Evolutionary conservation across 2,113 vertebrate genomes (phyloP).

Genomic region (Sakesphorus luctuosus): DNA sequence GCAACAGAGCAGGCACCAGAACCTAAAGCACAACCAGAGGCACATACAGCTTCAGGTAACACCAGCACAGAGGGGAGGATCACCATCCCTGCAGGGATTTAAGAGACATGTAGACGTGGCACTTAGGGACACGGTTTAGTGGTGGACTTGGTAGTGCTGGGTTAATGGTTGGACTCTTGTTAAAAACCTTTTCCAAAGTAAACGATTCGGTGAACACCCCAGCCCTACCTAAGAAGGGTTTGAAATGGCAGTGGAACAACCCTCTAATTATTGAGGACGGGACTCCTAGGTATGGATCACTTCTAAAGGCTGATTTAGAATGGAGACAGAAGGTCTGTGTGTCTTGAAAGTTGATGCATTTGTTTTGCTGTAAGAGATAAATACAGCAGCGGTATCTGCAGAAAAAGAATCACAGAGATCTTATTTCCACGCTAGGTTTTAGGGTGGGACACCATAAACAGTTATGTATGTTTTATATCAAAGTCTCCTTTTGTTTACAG

Average conservation of each 20-base stretch:
- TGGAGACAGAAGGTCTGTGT: conserved; percentile 27
- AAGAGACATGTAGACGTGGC: neutral
- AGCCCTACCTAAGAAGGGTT: neutral
- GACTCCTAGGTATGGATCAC: neutral
- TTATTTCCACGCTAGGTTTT: neutral
- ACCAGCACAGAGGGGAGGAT: neutral
- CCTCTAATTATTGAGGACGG: neutral
- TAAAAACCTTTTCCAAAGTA: neutral
- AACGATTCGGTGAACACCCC: neutral
- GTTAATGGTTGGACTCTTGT: neutral
- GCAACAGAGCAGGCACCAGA: neutral
- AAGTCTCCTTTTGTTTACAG: conserved; percentile 52
- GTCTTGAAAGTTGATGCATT: conserved; percentile 22
- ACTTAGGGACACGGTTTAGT: neutral
- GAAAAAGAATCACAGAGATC: neutral
- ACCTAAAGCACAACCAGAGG: neutral
- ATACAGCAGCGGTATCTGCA: conserved; percentile 27
- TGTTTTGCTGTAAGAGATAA: conserved; percentile 45
- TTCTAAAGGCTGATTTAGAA: neutral
- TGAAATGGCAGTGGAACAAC: neutral
- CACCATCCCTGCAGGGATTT: neutral
- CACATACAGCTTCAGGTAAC: neutral
- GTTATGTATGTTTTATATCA: conserved; percentile 42
- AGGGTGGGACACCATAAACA: conserved; percentile 33
- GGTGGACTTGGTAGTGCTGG: neutral